Evolutionary conservation across 1,140 invertebrate species (phyloP).

Genomic region (Polyergus mexicanus): DNA sequence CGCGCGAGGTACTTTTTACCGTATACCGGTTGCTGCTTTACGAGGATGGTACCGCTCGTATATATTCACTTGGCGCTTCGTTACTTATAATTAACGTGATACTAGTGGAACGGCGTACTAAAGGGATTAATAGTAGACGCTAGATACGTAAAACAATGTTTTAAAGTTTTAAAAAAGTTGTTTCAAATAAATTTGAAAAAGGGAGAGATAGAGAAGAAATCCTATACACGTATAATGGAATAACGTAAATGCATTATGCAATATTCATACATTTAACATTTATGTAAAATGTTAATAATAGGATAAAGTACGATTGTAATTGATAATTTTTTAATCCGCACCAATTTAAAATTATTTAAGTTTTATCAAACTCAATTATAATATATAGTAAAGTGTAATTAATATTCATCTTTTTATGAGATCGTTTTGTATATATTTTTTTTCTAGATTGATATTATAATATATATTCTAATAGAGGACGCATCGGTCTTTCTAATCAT

Average conservation of each 20-base stretch:
- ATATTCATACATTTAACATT: neutral
- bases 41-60: slow-evolving; percentile 27
- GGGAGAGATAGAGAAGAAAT: too few relatives aligned
- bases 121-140: slow-evolving; percentile 18
- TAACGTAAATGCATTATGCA: neutral
- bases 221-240: neutral
- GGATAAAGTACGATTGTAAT: neutral
- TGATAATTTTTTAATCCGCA: neutral
- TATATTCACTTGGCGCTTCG: slow-evolving; percentile 25
- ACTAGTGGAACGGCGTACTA: neutral
- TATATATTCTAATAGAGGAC: neutral
- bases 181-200: neutral
- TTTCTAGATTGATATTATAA: neutral
- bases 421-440: neutral
- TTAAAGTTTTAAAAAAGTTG: neutral
- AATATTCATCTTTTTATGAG: neutral
- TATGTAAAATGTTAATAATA: neutral
- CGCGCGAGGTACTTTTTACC: slow-evolving; percentile 38
- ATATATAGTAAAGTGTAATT: neutral
- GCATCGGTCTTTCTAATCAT: neutral
- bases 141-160: neutral
- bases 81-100: slow-evolving; percentile 21
- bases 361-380: neutral
- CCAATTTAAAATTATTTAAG: neutral
- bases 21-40: slow-evolving; percentile 42